phyloP scores from a whole-genome alignment of 2,888 invertebrate species.

The Autographa pulchrina region DNA sequence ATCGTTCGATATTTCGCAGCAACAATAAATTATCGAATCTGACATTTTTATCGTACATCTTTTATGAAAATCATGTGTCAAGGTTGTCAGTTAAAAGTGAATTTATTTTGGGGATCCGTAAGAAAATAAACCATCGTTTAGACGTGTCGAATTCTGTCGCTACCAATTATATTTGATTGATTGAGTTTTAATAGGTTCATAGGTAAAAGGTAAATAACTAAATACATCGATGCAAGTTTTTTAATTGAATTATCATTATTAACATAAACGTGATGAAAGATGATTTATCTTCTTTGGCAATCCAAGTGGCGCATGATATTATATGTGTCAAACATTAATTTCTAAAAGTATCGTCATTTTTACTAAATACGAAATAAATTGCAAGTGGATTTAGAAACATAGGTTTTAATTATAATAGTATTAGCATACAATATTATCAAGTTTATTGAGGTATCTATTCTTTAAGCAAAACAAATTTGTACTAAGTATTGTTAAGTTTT shows the following conservation, averaged over 20 bases:
- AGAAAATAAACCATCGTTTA: conserved; percentile 9
- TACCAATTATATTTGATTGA: not conserved
- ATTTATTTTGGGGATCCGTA: conserved; percentile 24
- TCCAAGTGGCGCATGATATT: not conserved
- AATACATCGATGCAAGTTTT: not conserved
- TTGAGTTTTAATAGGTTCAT: not conserved
- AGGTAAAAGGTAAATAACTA: too few relatives aligned
- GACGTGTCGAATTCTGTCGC: not conserved
- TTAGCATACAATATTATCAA: too few relatives aligned
- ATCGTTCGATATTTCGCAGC: conserved; percentile 37
- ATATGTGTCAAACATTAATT: not conserved
- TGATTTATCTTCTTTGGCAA: not conserved
- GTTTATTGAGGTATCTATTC: too few relatives aligned
- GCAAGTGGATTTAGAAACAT: not conserved
- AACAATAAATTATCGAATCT: conserved; percentile 50
- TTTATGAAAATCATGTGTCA: conserved; percentile 50
- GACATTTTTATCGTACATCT: conserved; percentile 46
- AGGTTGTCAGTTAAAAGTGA: conserved; percentile 32
- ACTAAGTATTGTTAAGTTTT: too few relatives aligned
- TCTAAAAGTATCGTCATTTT: not conserved
- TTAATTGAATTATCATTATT: not conserved
- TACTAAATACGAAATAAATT: not conserved
- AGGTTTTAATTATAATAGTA: too few relatives aligned
- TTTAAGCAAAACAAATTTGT: too few relatives aligned
- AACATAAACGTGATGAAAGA: not conserved